These are phyloP conservation scores for Brachypodius melanocephalos DNA, from an alignment of 2,113 vertebrate genomes.

Conservation along the genomic window DNA sequence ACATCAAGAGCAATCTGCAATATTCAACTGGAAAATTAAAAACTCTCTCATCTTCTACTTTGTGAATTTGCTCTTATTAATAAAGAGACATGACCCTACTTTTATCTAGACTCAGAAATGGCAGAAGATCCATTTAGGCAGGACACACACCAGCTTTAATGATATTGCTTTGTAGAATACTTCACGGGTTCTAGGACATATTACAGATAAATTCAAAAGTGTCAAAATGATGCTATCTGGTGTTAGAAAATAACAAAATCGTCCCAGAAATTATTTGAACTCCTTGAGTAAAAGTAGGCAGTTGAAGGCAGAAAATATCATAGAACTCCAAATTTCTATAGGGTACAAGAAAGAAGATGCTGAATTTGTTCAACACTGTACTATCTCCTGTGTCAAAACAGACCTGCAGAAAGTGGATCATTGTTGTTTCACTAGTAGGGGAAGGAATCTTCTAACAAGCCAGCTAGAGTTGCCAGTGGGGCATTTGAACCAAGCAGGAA, in stretches of 20 bases:
- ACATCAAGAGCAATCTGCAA: conserved; percentile 24
- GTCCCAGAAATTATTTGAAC: neutral
- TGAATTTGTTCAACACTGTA: neutral
- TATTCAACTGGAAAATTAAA: conserved; percentile 48
- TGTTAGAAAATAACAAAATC: neutral
- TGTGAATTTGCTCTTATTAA: conserved; percentile 27
- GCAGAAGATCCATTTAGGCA: neutral
- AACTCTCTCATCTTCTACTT: conserved; percentile 16
- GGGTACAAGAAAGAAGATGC: neutral
- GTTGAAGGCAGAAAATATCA: neutral
- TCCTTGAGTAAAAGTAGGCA: neutral
- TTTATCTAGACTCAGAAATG: neutral
- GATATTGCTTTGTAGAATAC: neutral
- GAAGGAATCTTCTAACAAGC: neutral
- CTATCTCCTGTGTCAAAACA: neutral
- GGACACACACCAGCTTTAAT: neutral
- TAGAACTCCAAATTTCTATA: neutral
- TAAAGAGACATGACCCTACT: neutral
- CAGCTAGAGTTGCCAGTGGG: neutral
- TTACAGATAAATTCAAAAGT: neutral
- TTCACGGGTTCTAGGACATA: neutral
- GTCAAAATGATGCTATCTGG: neutral
- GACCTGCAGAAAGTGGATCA: neutral
- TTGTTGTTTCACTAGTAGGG: neutral
- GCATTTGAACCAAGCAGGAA: neutral